Evolutionary conservation across 2,888 invertebrate genomes (phyloP).

Genomic region (Ormyrus labotus): DNA sequence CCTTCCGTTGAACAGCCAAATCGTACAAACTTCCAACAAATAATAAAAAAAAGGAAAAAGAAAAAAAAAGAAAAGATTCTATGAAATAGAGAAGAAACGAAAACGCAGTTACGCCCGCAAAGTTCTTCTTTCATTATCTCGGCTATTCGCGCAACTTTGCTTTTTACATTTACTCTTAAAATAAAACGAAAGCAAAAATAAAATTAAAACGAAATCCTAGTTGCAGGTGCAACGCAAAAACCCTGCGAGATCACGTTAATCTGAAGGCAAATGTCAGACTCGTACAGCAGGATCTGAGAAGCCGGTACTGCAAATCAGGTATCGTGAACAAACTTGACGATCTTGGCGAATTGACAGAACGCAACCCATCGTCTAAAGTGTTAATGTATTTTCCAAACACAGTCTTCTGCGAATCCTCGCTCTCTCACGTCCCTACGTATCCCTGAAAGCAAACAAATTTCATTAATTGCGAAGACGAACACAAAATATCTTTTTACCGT

Average conservation of each 20-base stretch:
- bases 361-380: constrained; percentile 43
- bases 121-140: constrained; percentile 8
- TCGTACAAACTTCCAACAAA: constrained; percentile 51
- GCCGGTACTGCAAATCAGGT: constrained; percentile 57
- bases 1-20: constrained; percentile 43
- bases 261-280: constrained; percentile 54
- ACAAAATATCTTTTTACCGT: neutral
- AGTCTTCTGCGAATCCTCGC: constrained; percentile 71
- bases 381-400: constrained; percentile 70
- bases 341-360: constrained; percentile 50
- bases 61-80: constrained; percentile 36
- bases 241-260: constrained; percentile 56
- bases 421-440: constrained; percentile 73
- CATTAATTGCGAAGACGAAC: neutral
- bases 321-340: constrained; percentile 63
- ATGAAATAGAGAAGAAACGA: constrained; percentile 45
- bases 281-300: constrained; percentile 49
- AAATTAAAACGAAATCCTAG: constrained; percentile 51
- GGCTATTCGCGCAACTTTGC: constrained; percentile 29
- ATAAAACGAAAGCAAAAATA: constrained; percentile 52
- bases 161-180: constrained; percentile 54
- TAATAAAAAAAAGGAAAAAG: constrained; percentile 40
- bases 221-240: constrained; percentile 55
- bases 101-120: constrained; percentile 40
- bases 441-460: constrained; percentile 65